Conservation (phyloP, 2,113 vertebrate species). For the Periophthalmus modestus region DNA sequence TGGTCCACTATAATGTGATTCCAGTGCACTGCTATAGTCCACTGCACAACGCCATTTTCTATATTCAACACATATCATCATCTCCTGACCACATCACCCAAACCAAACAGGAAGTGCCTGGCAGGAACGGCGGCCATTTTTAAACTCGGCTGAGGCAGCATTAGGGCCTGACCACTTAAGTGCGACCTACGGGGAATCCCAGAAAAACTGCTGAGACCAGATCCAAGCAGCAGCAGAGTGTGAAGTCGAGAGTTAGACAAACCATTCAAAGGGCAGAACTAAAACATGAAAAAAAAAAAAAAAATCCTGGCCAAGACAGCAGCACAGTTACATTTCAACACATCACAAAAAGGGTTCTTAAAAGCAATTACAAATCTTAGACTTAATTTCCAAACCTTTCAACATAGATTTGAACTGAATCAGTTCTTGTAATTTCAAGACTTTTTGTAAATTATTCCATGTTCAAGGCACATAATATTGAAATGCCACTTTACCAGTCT, state of each 20-base stretch:
- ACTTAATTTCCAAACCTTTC: too few species aligned
- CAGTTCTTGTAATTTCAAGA: too few species aligned
- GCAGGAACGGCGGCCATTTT: not conserved
- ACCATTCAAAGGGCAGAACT: not conserved
- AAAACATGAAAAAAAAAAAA: too few species aligned
- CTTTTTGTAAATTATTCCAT: too few species aligned
- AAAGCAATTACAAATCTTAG: too few species aligned
- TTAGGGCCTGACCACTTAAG: conserved; percentile 5
- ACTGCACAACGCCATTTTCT: not conserved
- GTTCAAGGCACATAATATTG: too few species aligned
- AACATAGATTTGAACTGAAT: too few species aligned
- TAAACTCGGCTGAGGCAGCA: conserved; percentile 7
- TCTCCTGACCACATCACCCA: not conserved
- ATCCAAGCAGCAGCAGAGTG: not conserved
- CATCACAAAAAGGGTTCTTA: too few species aligned
- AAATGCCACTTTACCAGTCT: too few species aligned
- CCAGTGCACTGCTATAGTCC: not conserved
- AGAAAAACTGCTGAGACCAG: conserved; percentile 1
- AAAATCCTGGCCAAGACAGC: too few species aligned
- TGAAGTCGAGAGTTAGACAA: not conserved
- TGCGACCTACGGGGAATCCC: not conserved
- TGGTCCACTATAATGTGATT: not conserved
- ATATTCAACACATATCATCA: conserved; percentile 14
- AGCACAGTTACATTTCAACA: too few species aligned
- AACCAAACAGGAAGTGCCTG: conserved; percentile 5